Percentiles rank a stretch among this genome's conserved stretches.
phyloP scores from a whole-genome alignment of 1,140 invertebrate genomes.

The Ctenoplectra terminalis region DNA sequence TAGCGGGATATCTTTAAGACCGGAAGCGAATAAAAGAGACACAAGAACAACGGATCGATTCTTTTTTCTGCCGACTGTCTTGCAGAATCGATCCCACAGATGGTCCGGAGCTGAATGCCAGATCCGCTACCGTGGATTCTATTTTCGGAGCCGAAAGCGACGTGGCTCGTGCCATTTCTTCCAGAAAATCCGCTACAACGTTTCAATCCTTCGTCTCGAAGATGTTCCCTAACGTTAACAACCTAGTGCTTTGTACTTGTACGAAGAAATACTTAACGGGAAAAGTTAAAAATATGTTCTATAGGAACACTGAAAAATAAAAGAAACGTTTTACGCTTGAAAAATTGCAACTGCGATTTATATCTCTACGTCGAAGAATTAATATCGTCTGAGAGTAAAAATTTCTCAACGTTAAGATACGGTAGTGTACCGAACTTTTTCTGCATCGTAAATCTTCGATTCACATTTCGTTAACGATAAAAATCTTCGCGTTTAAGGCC shows the following conservation, averaged over 20 bases:
- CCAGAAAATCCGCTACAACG: constrained; percentile 6
- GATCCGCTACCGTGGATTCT: constrained; percentile 13
- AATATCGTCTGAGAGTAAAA: too few species aligned
- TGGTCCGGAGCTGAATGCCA: constrained; percentile 10
- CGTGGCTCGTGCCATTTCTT: constrained; percentile 25
- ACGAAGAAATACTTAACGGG: too few species aligned
- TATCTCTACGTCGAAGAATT: background rate
- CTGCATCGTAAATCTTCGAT: too few species aligned
- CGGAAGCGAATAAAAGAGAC: background rate
- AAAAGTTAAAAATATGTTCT: too few species aligned
- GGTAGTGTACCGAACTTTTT: too few species aligned
- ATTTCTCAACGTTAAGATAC: too few species aligned
- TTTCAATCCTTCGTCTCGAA: background rate
- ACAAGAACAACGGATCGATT: background rate
- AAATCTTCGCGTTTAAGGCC: background rate
- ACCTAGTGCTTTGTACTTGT: too few species aligned
- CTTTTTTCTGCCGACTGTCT: background rate
- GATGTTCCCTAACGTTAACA: too few species aligned
- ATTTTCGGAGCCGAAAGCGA: constrained; percentile 33
- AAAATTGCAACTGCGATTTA: too few species aligned
- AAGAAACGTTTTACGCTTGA: background rate
- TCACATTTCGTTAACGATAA: background rate
- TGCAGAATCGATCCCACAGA: constrained; percentile 26
- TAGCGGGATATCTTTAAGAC: background rate
- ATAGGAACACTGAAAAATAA: too few species aligned